A percentile compares a stretch with the other conserved stretches of the same genome.
phyloP scores from a whole-genome alignment of 2,888 invertebrate genomes.

The Amphipyra tragopoginis region DNA sequence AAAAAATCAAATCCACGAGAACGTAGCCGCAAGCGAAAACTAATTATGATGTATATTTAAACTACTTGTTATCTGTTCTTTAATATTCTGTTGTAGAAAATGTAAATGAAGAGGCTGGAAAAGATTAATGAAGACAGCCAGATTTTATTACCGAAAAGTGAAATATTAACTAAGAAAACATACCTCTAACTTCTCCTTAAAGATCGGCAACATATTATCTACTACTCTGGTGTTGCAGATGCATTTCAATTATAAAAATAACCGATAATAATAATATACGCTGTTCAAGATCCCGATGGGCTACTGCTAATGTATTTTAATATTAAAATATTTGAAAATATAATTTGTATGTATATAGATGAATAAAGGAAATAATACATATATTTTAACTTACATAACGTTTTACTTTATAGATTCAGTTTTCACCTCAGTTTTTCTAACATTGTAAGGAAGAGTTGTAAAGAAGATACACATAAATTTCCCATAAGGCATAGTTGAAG shows the following conservation, averaged over 20 bases:
- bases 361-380: too few relatives aligned
- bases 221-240: too few relatives aligned
- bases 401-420: neutral
- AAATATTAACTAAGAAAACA: neutral
- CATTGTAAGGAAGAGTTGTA: neutral
- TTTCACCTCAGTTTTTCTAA: neutral
- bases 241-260: too few relatives aligned
- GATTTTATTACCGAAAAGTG: neutral
- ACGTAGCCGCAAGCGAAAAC: constrained; percentile 26
- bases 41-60: constrained; percentile 51
- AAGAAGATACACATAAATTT: constrained; percentile 26
- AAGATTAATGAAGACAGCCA: constrained; percentile 8
- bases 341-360: too few relatives aligned
- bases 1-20: constrained; percentile 38
- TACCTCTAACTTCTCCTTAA: too few relatives aligned
- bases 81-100: constrained; percentile 17
- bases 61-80: constrained; percentile 34
- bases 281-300: too few relatives aligned
- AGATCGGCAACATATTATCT: too few relatives aligned
- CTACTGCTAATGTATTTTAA: too few relatives aligned
- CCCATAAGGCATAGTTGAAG: constrained; percentile 27
- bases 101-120: constrained; percentile 2
- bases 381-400: too few relatives aligned
- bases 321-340: too few relatives aligned
- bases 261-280: too few relatives aligned